These are phyloP conservation scores for Byasa hedistus DNA, from an alignment of 2,888 invertebrate genomes.

Conservation along the genomic window DNA sequence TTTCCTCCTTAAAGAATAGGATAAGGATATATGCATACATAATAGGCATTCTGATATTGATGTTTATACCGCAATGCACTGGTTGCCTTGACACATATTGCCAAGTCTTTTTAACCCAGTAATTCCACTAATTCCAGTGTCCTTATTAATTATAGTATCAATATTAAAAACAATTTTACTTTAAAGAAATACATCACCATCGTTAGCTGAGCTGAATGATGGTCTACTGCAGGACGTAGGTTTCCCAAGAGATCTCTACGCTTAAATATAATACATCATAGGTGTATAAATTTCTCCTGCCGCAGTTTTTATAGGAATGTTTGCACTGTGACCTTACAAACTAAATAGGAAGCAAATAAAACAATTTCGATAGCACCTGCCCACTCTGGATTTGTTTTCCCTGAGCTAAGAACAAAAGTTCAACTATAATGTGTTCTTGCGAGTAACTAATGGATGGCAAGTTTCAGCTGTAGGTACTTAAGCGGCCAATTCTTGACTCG, in stretches of 20 bases:
- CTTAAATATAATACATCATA: no score
- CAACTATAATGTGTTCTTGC: slow-evolving; percentile 70
- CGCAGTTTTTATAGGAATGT: background rate
- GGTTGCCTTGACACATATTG: background rate
- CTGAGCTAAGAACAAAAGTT: slow-evolving; percentile 65
- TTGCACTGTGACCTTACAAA: slow-evolving; percentile 7
- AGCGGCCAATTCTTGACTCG: slow-evolving; percentile 69
- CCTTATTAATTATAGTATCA: no score
- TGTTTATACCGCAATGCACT: background rate
- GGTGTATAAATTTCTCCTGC: background rate
- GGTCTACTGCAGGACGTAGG: no score
- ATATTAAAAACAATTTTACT: no score
- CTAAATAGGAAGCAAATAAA: slow-evolving; percentile 31
- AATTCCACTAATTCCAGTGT: background rate
- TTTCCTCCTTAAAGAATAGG: no score
- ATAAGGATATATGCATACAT: no score
- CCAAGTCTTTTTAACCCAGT: background rate
- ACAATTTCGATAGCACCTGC: slow-evolving; percentile 37
- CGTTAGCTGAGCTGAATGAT: no score
- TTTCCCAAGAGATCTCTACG: no score
- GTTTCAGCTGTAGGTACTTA: slow-evolving; percentile 71
- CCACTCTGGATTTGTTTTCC: slow-evolving; percentile 48
- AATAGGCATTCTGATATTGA: no score
- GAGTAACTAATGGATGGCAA: slow-evolving; percentile 75
- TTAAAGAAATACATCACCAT: no score